Conservation (phyloP, 2,888 invertebrate genomes). For the Parapristionchus giblindavisi region DNA sequence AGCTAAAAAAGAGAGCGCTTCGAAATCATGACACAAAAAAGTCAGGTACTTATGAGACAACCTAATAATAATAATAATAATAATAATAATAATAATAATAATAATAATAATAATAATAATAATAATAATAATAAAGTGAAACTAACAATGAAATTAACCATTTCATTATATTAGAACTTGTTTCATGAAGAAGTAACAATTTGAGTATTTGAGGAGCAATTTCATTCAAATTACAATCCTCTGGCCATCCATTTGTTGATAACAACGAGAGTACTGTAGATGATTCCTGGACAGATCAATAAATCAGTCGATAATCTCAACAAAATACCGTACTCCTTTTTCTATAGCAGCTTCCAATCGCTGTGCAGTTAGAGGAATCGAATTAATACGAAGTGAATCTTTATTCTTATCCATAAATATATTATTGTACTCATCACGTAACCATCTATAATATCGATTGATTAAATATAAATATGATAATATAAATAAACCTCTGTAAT, state of each 20-base stretch:
- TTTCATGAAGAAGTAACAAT: not conserved
- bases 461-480: not conserved
- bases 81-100: no score
- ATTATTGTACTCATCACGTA: not conserved
- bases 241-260: conserved; percentile 19
- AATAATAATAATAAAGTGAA: not conserved
- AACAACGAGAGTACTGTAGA: conserved; percentile 15
- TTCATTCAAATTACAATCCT: not conserved
- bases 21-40: no score
- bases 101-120: not conserved
- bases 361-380: not conserved
- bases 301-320: not conserved
- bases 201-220: conserved; percentile 12
- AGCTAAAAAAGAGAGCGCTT: no score
- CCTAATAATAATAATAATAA: no score
- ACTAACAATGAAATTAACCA: conserved; percentile 15
- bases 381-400: not conserved
- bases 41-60: no score
- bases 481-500: conserved; percentile 13
- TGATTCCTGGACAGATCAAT: not conserved
- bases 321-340: not conserved
- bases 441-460: conserved; percentile 10
- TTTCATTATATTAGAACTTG: conserved; percentile 1
- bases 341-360: conserved; percentile 5
- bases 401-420: not conserved